These are phyloP conservation scores for Rhynchomys soricoides DNA, from an alignment of 2,113 vertebrate species.

Conservation along the genomic window DNA sequence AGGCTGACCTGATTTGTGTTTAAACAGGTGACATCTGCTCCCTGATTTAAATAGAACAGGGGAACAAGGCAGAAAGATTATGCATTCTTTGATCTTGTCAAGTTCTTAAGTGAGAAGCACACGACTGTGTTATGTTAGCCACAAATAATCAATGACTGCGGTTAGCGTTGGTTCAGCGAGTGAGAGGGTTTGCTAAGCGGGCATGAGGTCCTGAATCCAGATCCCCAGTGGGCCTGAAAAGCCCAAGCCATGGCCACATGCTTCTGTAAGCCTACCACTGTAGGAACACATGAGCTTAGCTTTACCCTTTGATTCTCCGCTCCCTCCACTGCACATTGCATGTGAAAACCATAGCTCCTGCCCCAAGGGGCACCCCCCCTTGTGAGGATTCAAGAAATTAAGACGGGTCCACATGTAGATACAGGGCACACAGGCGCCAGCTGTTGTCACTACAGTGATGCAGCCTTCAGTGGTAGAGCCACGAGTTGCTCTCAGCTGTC, in stretches of 20 bases:
- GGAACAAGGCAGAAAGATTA: not conserved
- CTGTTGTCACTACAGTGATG: not conserved
- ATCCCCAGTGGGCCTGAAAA: not conserved
- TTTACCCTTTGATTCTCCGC: not conserved
- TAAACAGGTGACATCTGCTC: constrained; percentile 56
- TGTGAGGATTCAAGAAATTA: not conserved
- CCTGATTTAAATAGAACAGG: constrained; percentile 49
- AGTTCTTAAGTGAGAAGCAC: not conserved
- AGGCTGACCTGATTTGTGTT: constrained; percentile 59
- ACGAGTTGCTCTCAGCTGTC: not conserved
- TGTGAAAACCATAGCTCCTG: not conserved
- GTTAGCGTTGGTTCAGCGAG: not conserved
- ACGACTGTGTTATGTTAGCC: not conserved
- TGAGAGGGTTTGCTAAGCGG: not conserved
- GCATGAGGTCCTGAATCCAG: too few relatives aligned
- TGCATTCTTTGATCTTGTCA: not conserved
- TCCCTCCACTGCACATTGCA: not conserved
- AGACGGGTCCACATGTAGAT: not conserved
- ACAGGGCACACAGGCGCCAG: not conserved
- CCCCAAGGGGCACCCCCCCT: not conserved
- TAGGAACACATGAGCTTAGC: not conserved
- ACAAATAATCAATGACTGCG: not conserved
- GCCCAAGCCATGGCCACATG: not conserved
- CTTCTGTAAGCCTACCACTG: too few relatives aligned
- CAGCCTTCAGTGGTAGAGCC: not conserved